Evolutionary conservation across 64 coral and sea anemone genomes (phyloP).

Genomic region (Dendronephthya gigantea): DNA sequence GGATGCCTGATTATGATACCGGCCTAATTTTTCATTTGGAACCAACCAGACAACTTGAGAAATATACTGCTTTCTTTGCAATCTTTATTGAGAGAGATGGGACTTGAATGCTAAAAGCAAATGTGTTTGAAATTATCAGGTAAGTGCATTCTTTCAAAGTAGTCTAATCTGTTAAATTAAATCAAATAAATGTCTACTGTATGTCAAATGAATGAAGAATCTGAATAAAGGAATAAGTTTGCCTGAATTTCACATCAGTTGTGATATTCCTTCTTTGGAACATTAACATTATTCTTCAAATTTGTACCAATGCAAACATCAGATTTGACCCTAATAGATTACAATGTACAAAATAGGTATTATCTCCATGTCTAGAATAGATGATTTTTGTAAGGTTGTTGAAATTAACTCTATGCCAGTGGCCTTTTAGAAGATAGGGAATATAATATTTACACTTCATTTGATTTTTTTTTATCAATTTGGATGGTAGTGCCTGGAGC

Average conservation of each 20-base stretch:
- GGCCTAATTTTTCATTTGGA: not conserved
- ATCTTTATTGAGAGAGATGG: not conserved
- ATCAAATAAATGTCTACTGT: not conserved
- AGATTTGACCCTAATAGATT: not conserved
- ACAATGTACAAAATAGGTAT: not conserved
- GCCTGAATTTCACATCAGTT: not conserved
- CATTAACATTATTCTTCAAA: not conserved
- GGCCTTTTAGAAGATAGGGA: too few species aligned
- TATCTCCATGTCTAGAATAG: not conserved
- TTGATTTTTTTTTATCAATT: too few species aligned
- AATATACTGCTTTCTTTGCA: not conserved
- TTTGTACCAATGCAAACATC: not conserved
- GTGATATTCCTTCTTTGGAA: not conserved
- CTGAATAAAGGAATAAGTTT: not conserved
- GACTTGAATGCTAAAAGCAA: not conserved
- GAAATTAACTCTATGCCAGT: too few species aligned
- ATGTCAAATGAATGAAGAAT: not conserved
- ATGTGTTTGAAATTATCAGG: not conserved
- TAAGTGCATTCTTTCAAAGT: not conserved
- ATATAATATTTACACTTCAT: too few species aligned
- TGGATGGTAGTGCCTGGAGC: too few species aligned
- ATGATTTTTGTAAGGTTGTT: too few species aligned
- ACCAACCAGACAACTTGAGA: not conserved
- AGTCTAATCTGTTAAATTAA: not conserved
- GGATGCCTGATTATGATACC: not conserved